Evolutionary conservation across 2,888 invertebrate species (phyloP), one percentile per base, ranked within the genome.

Genomic region (Volucella inanis): DNA sequence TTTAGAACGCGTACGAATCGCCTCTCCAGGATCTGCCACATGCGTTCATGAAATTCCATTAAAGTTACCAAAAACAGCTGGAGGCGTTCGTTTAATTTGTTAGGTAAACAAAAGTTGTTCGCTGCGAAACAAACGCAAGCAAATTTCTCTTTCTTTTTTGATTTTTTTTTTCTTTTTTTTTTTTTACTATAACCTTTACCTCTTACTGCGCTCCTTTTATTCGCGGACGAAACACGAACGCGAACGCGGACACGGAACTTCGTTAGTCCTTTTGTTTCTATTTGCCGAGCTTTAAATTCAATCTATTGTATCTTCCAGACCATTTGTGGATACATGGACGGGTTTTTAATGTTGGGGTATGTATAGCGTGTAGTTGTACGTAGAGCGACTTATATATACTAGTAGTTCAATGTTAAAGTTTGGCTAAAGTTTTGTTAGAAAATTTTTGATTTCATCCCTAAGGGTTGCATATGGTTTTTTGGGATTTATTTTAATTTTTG

Each of bases 11-110:
- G 47, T 55, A 68, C 72, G 78, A 83, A 83, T 83, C 78, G 72
- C 72, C 83, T 78, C 78, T 62, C 78, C 39, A 18, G 41, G 55
- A 41, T 57, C 31, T 31, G 31, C 67, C 64, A 64, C 68, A 83
- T 83, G 83, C 79, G 74, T 74, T 83, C 72, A 68, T 45, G 74
- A 83, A 82, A 83, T 79, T 83, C 83, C 79, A 83, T 83, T 83
- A 79, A 83, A 83, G 83, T 78, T 68, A 79, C 79, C 83, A 18
- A 74, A 83, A 83, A 83, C 72, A 78, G 83, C 83, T 72, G 22
- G 55, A n/a, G 79, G 83, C 83, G 45, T 83, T 83, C 74, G 67
- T 83, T 79, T 79, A 78, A 83, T 83, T 83, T 83, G 79, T 83
- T 83, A 55, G 67, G 79, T 83, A 83, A 83, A 83, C 79, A 83